Evolutionary conservation across 64 coral and sea anemone species (phyloP).

Genomic region (Dendrophyllia cribrosa): DNA sequence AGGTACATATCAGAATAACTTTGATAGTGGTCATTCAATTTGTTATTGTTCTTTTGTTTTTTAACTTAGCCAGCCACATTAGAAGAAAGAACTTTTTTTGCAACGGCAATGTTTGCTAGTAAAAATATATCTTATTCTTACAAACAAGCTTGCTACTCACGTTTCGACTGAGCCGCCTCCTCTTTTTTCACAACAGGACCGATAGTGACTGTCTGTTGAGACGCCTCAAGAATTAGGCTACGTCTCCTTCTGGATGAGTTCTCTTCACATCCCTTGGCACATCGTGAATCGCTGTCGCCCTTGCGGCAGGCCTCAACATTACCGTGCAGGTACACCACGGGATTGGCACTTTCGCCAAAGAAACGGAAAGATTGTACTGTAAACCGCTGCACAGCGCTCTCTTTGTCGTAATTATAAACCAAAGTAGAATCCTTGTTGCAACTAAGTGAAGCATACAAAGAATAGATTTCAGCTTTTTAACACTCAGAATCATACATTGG

Average conservation of each 20-base stretch:
- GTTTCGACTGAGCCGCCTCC: not conserved
- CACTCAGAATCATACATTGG: not conserved
- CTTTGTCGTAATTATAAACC: slow-evolving; percentile 48
- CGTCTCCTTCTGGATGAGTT: slow-evolving; percentile 20
- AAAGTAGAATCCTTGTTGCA: slow-evolving; percentile 74
- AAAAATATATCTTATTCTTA: too few relatives aligned
- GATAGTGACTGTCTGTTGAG: slow-evolving; percentile 26
- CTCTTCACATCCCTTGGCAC: slow-evolving; percentile 62
- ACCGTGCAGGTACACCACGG: slow-evolving; percentile 73
- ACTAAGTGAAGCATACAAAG: slow-evolving; percentile 9
- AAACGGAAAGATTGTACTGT: slow-evolving; percentile 77
- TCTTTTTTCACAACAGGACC: slow-evolving; percentile 19
- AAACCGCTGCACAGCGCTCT: slow-evolving; percentile 59
- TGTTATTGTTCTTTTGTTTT: too few relatives aligned
- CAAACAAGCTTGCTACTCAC: not conserved
- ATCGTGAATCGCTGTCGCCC: slow-evolving; percentile 67
- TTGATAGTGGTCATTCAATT: too few relatives aligned
- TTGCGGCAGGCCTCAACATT: slow-evolving; percentile 76
- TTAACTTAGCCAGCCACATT: too few relatives aligned
- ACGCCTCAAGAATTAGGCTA: not conserved
- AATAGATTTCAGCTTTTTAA: not conserved
- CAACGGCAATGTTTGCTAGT: too few relatives aligned
- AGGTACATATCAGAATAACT: too few relatives aligned
- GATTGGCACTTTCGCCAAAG: not conserved
- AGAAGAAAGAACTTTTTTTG: too few relatives aligned